Base-by-base conservation (phyloP, 2,888 invertebrate species). In the Drosophila subquinaria region DNA sequence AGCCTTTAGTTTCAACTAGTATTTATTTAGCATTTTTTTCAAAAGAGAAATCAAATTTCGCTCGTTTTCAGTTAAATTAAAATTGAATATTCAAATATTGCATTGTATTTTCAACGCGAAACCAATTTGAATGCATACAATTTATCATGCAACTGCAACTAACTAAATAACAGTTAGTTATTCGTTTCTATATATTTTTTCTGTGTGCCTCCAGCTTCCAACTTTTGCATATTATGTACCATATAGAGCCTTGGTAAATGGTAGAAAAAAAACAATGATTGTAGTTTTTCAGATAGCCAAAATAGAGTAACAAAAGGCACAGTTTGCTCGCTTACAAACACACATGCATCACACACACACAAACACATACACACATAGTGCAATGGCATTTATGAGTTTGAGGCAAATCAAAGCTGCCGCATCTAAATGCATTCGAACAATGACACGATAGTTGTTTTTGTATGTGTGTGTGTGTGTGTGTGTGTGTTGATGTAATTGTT, bases 321-420 rank as follows among this genome's bases (percentile, higher is more conserved):
- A 59, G 51, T 59, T 65, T 45, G 40, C 27, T 36, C 38, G 35
- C 11, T 40, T 38, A 42, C 17, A 35, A 36, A 57, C 27, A 50
- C 17, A 27, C 27, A 47, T 15, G 48, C 30, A 61, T 15, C 30
- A 55, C 15, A 60, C 23, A 66, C 15, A 51, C 15, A 42, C 15
- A 40, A 4, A 43, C 20, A 45, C 48, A 61, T 15, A 33, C 40
- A 57, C 23, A 50, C 17, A 27, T 27, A 51, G 42, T 35, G 52
- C 57, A 73, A 53, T 66, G 59, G 60, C 81, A 72, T 62, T 71
- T 76, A 67, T 70, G 69, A 76, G 70, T 51, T 43, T 67, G 68
- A 55, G 62, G 50, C 52, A 83, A 89, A 82, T 88, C 86, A 82
- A 80, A 74, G 77, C 70, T 70, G 40, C 33, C 67, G 56, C 72